Evolutionary conservation across 2,113 vertebrate genomes (phyloP), one percentile per base, ranked within the genome.

Genomic region (Limanda limanda): DNA sequence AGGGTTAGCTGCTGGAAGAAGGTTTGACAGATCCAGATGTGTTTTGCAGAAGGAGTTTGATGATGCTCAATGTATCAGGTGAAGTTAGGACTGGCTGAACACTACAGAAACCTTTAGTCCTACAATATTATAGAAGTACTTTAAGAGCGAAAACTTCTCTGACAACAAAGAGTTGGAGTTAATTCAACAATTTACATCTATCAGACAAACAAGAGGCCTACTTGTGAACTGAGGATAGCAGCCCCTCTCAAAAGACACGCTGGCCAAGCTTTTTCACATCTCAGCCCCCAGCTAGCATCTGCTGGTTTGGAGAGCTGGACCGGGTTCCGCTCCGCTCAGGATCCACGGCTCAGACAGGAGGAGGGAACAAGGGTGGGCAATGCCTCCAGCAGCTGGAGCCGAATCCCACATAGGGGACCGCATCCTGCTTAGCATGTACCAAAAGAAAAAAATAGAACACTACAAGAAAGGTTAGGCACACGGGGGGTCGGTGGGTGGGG

Each of bases 401-500:
- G 6, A 40, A 62, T 3, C 31, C 12, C 2, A 11, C 58, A 35
- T 20, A 40, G 11, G 61, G n/a, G 61, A 63, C 20, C 2, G 21
- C n/a, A 45, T 24, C 21, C 61, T 63, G 61, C 21, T 63, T 63
- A 45, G 40, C 61, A 63, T 63, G 17, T 63, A 63, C 61, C 61
- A 45, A 20, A 59, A 59, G 31, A 59, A 31, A 51, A 51, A 20
- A 6, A 31, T 31, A 31, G 31, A 31, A 21, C 58, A 37, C 58
- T 20, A 35, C 15, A 37, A 60, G 37, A 63, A 63, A 63, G 61
- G 61, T 63, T 63, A 42, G n/a, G 40, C 61, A 45, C 61, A 15
- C n/a, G 1, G 61, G 37, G 60, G 35, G 20, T 2, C 15, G 11
- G 45, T 47, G 45, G 45, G 14, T 47, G 45, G 5, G 5, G 27